These are phyloP conservation scores for Drosophila lini DNA, from an alignment of 1,140 invertebrate genomes.

Conservation along the genomic window DNA sequence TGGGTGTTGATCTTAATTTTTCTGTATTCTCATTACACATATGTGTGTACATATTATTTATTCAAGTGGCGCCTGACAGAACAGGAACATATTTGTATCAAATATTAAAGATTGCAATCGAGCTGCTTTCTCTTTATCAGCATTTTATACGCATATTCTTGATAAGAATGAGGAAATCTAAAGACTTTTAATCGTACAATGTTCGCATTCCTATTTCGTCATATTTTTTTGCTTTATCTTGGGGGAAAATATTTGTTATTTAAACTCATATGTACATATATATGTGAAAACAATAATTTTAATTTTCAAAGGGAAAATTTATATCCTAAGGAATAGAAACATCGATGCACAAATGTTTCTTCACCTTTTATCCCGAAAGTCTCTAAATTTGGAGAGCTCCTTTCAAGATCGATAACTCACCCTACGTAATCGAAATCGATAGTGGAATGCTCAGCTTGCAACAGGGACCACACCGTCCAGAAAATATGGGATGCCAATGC, in stretches of 20 bases:
- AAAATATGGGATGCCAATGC: conserved; percentile 93
- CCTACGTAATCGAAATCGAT: conserved; percentile 97
- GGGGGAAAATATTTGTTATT: neutral
- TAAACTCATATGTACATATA: neutral
- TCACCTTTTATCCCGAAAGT: neutral
- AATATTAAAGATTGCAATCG: conserved; percentile 7
- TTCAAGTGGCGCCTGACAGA: conserved; percentile 1
- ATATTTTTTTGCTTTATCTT: neutral
- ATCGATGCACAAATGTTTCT: neutral
- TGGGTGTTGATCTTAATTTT: neutral
- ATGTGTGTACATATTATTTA: neutral
- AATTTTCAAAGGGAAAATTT: neutral
- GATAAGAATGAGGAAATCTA: conserved; percentile 3
- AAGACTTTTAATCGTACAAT: conserved; percentile 12
- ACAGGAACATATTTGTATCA: neutral
- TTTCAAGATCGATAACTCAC: conserved; percentile 84
- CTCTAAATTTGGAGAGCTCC: neutral
- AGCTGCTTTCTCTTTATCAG: conserved; percentile 8
- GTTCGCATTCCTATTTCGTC: conserved; percentile 12
- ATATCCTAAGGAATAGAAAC: neutral
- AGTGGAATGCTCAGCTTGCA: conserved; percentile 94
- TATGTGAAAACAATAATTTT: neutral
- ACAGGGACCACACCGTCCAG: conserved; percentile 96
- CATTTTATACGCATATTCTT: neutral
- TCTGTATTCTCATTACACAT: neutral